Evolutionary conservation across 2,113 vertebrate genomes (phyloP), one percentile per base, ranked within the genome.

Genomic region (Cebus imitator): DNA sequence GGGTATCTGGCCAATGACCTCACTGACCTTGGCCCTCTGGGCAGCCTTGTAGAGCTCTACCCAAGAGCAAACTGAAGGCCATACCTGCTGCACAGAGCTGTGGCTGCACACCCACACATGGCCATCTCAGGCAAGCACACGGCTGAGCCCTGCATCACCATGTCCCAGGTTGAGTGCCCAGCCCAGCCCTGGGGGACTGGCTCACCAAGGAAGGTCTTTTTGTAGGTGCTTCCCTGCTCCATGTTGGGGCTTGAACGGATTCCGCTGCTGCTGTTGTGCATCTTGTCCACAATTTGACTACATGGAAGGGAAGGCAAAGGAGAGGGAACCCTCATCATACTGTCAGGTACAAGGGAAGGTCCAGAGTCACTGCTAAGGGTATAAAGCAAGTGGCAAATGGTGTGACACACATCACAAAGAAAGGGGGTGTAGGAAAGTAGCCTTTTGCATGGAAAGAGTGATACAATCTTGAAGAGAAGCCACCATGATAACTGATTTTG

Each of bases 141-240:
- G 2, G 68, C 32, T 17, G 17, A 83, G 20, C 40, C 79, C 35
- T n/a, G 21, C n/a, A 4, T 48, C 75, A 23, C 87, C 21, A 11
- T 2, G 23, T 58, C 43, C 48, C 84, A 52, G 52, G 40, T 27
- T 27, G 27, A 72, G 58, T 21, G 30, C 37, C 50, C 30, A 40
- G 84, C 23, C 9, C 0, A 0, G 57, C 61, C 84, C 57, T 27
- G 25, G 66, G 37, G 35, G 2, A 35, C 2, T 43, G 80, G 43
- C 90, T 97, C 97, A 99, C 99, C 99, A 98, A 99, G 99, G 98
- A 99, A 99, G 70, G 99, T 99, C 98, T 99, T 99, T 97, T 98
- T 99, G 96, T 99, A 99, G 72, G 98, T 99, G 98, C 96, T 99
- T 95, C 99, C 99, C 96, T 99, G 99, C 96, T 99, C 99, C 98